phyloP scores from a whole-genome alignment of 1,140 invertebrate species.

The Acromyrmex charruanus region DNA sequence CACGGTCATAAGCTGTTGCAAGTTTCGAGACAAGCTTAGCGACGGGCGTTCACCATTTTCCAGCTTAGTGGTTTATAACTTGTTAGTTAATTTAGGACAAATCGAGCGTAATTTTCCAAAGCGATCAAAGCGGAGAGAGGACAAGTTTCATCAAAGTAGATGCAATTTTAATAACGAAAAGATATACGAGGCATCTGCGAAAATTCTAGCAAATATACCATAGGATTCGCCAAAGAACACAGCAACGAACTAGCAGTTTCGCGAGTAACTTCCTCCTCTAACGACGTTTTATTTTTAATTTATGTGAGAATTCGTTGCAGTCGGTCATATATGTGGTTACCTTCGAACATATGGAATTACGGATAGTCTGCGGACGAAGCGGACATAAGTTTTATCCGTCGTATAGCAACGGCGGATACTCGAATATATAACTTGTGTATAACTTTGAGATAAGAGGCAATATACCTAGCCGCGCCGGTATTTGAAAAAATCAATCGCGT shows the following conservation, averaged over 20 bases:
- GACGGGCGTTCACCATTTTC: constrained; percentile 29
- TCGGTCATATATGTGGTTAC: neutral
- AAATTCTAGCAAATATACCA: neutral
- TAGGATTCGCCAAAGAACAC: neutral
- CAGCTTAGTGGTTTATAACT: constrained; percentile 29
- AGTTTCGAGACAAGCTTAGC: neutral
- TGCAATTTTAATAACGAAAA: constrained; percentile 17
- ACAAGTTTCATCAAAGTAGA: neutral
- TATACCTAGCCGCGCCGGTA: neutral
- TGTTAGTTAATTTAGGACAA: constrained; percentile 34
- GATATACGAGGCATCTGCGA: neutral
- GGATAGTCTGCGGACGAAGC: neutral
- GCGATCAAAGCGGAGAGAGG: neutral
- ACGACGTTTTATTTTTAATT: constrained; percentile 28
- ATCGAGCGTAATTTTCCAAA: constrained; percentile 33
- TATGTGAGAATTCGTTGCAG: constrained; percentile 16
- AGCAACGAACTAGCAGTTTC: neutral
- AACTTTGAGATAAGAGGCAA: constrained; percentile 12
- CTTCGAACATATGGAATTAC: constrained; percentile 6
- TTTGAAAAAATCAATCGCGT: constrained; percentile 40
- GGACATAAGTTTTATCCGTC: constrained; percentile 2
- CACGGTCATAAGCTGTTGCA: constrained; percentile 18
- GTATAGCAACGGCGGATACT: neutral
- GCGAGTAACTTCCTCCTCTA: neutral
- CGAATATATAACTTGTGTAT: neutral